A percentile compares a stretch with the other conserved stretches of the same genome.
Conservation (phyloP, 23 tunicate species). For the Trididemnum clinides region DNA sequence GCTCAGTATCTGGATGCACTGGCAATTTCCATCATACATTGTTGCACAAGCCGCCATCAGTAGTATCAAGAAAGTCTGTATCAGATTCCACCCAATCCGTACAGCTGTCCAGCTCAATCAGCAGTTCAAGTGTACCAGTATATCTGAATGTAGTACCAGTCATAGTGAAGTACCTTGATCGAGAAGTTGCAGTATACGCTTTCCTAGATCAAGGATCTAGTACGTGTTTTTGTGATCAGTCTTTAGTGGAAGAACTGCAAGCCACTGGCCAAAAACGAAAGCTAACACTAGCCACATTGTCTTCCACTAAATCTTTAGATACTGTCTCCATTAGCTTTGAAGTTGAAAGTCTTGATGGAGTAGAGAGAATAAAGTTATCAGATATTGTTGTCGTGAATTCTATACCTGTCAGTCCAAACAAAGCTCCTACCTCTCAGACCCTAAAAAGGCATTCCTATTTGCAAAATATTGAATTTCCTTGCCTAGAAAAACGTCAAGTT, state of each 20-base stretch:
- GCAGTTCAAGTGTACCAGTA: not conserved
- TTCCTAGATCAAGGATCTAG: constrained; percentile 13
- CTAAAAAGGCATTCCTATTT: not conserved
- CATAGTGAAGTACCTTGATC: not conserved
- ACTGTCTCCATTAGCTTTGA: not conserved
- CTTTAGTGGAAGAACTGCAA: not conserved
- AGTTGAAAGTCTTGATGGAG: not conserved
- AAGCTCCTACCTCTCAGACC: not conserved
- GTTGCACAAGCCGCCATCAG: not conserved
- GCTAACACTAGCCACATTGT: not conserved
- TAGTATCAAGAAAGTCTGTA: not conserved
- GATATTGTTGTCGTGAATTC: not conserved
- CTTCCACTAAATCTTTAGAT: not conserved
- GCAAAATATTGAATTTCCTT: not conserved
- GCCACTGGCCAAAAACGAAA: not conserved
- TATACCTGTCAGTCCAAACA: not conserved
- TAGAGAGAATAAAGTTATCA: not conserved
- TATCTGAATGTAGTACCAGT: constrained; percentile 12
- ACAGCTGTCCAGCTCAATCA: too few relatives aligned
- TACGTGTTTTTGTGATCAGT: not conserved
- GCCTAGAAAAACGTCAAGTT: not conserved
- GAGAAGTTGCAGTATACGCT: not conserved
- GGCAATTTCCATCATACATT: not conserved
- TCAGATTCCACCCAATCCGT: not conserved
- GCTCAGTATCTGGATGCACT: not conserved